These are phyloP conservation scores for Puntigrus tetrazona DNA, from an alignment of 2,113 vertebrate species.

Conservation along the genomic window DNA sequence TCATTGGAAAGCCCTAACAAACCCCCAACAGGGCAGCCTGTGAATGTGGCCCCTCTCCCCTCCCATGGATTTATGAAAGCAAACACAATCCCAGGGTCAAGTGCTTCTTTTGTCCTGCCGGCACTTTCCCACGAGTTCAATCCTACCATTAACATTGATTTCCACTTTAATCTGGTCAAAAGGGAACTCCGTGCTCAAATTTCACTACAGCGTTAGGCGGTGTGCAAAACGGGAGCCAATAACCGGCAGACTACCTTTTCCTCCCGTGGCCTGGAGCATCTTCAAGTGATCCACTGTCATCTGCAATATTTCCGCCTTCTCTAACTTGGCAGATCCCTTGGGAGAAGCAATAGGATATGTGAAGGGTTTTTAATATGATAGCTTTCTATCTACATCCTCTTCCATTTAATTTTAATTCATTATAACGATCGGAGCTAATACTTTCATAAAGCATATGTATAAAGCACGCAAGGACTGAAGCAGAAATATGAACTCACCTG, in stretches of 20 bases:
- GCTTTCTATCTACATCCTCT: not conserved
- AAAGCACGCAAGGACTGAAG: not conserved
- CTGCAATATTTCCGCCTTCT: slow-evolving; percentile 98
- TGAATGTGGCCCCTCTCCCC: slow-evolving; percentile 83
- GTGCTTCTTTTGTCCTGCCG: slow-evolving; percentile 87
- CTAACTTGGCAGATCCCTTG: slow-evolving; percentile 95
- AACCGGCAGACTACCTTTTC: slow-evolving; percentile 84
- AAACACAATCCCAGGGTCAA: slow-evolving; percentile 92
- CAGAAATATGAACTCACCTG: slow-evolving; percentile 79
- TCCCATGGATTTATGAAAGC: slow-evolving; percentile 91
- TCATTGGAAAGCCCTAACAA: slow-evolving; percentile 85
- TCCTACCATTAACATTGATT: slow-evolving; percentile 88
- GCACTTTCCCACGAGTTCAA: slow-evolving; percentile 92
- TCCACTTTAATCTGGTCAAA: slow-evolving; percentile 84
- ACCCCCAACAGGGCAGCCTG: slow-evolving; percentile 77
- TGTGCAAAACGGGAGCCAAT: slow-evolving; percentile 43
- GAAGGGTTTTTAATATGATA: not conserved
- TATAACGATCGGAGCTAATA: not conserved
- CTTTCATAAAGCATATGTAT: not conserved
- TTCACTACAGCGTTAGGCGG: slow-evolving; percentile 60
- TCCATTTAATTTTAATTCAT: not conserved
- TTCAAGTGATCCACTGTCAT: slow-evolving; percentile 99
- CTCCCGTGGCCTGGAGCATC: slow-evolving; percentile 91
- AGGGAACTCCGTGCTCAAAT: slow-evolving; percentile 62
- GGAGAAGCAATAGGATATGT: slow-evolving; percentile 56